Percentiles rank a stretch among this genome's conserved stretches.
phyloP scores from a whole-genome alignment of 2,888 invertebrate genomes.

The Microplitis manilae region DNA sequence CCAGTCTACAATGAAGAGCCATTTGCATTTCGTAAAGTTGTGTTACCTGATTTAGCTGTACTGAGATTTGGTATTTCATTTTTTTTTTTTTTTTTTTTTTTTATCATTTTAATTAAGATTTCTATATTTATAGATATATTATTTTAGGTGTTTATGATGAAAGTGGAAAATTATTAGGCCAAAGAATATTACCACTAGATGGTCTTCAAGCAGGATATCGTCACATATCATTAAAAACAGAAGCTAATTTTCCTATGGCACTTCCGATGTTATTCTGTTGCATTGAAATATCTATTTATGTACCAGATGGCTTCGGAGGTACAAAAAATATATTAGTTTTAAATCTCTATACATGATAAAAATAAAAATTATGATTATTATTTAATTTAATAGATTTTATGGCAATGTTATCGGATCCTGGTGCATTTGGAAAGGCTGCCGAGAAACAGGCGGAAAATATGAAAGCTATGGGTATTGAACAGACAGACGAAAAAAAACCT shows the following conservation, averaged over 20 bases:
- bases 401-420: constrained; percentile 96
- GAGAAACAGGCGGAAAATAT: constrained; percentile 78
- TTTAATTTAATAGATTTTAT: constrained; percentile 84
- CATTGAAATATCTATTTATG: constrained; percentile 81
- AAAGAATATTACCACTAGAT: constrained; percentile 80
- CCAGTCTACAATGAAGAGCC: constrained; percentile 82
- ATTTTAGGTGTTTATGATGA: constrained; percentile 78
- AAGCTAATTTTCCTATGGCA: constrained; percentile 81
- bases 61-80: constrained; percentile 75
- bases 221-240: constrained; percentile 80
- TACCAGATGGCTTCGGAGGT: constrained; percentile 82
- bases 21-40: constrained; percentile 81
- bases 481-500: constrained; percentile 69
- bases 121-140: not conserved
- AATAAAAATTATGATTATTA: constrained; percentile 20
- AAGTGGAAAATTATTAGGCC: constrained; percentile 80
- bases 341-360: not conserved
- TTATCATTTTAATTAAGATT: constrained; percentile 14
- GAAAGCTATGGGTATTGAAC: constrained; percentile 80
- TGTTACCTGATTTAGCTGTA: constrained; percentile 81
- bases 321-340: not conserved
- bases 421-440: constrained; percentile 80
- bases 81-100: not conserved
- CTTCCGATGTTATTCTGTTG: constrained; percentile 81
- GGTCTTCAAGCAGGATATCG: constrained; percentile 81